These are phyloP conservation scores for Dermatemys mawii DNA, from an alignment of 2,113 vertebrate genomes.

Conservation along the genomic window DNA sequence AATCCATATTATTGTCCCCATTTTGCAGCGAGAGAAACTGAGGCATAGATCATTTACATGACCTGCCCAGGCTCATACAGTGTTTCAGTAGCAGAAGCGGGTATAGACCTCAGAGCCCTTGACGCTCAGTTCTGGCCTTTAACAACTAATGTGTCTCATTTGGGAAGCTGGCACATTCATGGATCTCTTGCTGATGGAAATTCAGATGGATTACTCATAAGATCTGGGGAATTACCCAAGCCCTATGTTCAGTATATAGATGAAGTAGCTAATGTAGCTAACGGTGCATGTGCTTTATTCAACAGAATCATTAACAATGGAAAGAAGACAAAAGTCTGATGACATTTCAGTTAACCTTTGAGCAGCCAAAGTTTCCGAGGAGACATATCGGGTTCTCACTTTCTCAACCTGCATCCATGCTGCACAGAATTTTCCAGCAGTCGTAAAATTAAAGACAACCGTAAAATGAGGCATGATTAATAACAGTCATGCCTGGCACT, in stretches of 20 bases:
- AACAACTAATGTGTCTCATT: neutral
- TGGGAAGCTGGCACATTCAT: fast-evolving
- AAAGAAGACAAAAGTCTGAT: neutral
- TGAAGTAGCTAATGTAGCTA: fast-evolving
- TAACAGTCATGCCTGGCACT: no score
- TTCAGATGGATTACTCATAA: neutral
- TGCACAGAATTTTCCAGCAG: neutral
- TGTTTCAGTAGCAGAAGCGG: neutral
- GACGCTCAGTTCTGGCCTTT: neutral
- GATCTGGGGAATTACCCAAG: neutral
- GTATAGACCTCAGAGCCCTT: neutral
- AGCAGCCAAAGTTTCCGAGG: neutral
- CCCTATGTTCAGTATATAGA: neutral
- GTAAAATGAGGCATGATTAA: fast-evolving
- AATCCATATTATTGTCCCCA: neutral
- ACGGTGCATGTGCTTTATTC: neutral
- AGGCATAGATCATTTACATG: neutral
- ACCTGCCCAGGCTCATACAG: neutral
- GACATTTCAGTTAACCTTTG: conserved; percentile 46
- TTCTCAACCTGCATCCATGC: neutral
- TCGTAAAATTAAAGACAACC: neutral
- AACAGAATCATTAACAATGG: neutral
- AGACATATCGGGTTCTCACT: neutral
- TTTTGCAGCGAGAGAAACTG: neutral
- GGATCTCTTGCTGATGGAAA: neutral